These are phyloP conservation scores for Meloe dianella DNA, from an alignment of 2,888 invertebrate species.

Conservation along the genomic window DNA sequence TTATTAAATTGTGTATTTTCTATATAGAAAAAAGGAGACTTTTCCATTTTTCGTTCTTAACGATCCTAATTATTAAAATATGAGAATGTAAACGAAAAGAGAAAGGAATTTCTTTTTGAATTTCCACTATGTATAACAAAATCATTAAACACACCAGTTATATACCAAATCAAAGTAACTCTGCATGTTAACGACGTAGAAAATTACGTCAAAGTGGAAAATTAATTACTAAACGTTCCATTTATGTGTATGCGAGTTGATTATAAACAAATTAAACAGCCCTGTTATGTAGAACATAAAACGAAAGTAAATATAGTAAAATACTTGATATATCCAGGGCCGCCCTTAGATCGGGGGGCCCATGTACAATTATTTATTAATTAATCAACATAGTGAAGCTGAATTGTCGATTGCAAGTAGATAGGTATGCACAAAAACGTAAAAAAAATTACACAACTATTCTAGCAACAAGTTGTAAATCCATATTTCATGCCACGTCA, in stretches of 20 bases:
- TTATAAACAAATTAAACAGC: constrained; percentile 6
- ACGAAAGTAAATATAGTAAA: too few relatives aligned
- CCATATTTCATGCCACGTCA: neutral
- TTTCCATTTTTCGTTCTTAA: neutral
- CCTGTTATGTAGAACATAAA: neutral
- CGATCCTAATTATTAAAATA: neutral
- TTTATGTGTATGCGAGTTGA: neutral
- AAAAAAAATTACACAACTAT: neutral
- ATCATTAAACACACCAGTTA: neutral
- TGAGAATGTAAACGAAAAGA: neutral
- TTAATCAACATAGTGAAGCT: neutral
- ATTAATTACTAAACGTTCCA: neutral
- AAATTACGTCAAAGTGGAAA: constrained; percentile 8
- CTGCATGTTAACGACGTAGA: neutral
- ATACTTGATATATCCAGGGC: too few relatives aligned
- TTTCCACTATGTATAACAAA: neutral
- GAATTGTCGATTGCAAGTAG: neutral
- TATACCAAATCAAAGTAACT: neutral
- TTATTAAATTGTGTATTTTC: neutral
- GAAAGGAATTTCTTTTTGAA: neutral
- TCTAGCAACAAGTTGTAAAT: neutral
- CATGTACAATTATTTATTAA: neutral
- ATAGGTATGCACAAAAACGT: too few relatives aligned
- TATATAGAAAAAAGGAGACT: neutral
- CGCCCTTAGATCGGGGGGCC: too few relatives aligned